phyloP scores from a whole-genome alignment of 2,797 vertebrate species.

The Neoniphon sammara region DNA sequence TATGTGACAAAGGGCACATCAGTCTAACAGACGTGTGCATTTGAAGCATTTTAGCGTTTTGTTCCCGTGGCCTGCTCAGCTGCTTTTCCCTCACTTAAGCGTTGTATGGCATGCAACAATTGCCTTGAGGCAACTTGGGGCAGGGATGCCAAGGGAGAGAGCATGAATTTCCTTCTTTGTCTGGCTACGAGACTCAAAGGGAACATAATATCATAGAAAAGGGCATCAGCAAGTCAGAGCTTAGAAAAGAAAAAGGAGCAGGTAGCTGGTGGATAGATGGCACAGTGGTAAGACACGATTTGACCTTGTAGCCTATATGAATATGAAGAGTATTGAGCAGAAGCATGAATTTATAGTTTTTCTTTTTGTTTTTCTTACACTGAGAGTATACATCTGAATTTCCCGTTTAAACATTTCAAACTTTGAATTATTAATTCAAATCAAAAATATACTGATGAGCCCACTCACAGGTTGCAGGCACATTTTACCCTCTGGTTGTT shows the following conservation, averaged over 20 bases:
- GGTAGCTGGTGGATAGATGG: conserved; percentile 15
- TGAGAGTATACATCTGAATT: too few relatives aligned
- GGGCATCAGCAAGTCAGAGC: conserved; percentile 30
- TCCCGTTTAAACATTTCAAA: background rate
- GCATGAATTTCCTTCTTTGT: conserved; percentile 32
- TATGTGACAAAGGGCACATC: conserved; percentile 50
- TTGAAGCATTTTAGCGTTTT: conserved; percentile 33
- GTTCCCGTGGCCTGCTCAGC: background rate
- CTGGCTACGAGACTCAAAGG: conserved; percentile 20
- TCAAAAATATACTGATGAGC: background rate
- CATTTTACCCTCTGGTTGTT: background rate
- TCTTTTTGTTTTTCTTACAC: too few relatives aligned
- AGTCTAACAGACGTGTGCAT: conserved; percentile 54
- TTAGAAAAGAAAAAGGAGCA: background rate
- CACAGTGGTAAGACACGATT: background rate
- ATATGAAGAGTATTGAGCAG: too few relatives aligned
- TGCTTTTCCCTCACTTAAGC: conserved; percentile 11
- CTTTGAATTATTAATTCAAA: background rate
- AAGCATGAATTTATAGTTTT: too few relatives aligned
- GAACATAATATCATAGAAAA: conserved; percentile 28
- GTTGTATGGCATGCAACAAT: conserved; percentile 26
- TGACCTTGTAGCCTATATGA: conserved; percentile 1
- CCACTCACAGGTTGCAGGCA: background rate
- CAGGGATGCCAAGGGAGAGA: conserved; percentile 18
- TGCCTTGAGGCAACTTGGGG: conserved; percentile 36